A percentile compares a stretch with the other conserved stretches of the same genome.
phyloP scores from a whole-genome alignment of 2,797 vertebrate species.

The Psittacula echo region DNA sequence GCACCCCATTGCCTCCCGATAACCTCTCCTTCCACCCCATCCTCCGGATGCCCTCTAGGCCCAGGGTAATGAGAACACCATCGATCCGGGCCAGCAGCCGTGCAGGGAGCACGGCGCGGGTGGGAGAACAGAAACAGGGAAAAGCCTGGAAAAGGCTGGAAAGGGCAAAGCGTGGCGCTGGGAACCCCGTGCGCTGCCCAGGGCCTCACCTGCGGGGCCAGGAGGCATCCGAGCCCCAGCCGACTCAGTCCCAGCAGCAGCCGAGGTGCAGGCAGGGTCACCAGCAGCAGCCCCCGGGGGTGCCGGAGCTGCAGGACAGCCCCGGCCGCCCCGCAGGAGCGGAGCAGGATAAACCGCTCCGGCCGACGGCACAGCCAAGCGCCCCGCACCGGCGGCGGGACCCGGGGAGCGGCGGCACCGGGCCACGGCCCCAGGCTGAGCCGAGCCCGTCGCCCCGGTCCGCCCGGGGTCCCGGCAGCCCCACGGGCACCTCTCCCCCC shows the following conservation, averaged over 20 bases:
- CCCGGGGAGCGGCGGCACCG: not conserved
- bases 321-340: not conserved
- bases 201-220: slow-evolving; percentile 29
- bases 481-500: not conserved
- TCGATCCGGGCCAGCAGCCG: not conserved
- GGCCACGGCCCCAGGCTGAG: not conserved
- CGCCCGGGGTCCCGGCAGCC: not conserved
- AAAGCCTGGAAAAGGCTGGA: not conserved
- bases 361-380: slow-evolving; percentile 28
- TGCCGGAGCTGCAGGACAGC: slow-evolving; percentile 27
- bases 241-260: not conserved
- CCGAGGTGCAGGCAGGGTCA: not conserved
- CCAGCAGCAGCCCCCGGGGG: slow-evolving; percentile 28
- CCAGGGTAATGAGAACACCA: not conserved
- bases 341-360: slow-evolving; percentile 41
- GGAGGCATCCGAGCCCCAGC: not conserved
- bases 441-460: not conserved
- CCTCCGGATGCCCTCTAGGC: not conserved
- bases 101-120: not conserved
- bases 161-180: not conserved
- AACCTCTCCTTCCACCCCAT: not conserved
- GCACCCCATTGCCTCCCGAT: not conserved
- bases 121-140: not conserved
- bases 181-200: not conserved
- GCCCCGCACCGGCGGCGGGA: not conserved